Evolutionary conservation across 2,797 vertebrate species (phyloP).

Genomic region (Halcyon leucocephala): DNA sequence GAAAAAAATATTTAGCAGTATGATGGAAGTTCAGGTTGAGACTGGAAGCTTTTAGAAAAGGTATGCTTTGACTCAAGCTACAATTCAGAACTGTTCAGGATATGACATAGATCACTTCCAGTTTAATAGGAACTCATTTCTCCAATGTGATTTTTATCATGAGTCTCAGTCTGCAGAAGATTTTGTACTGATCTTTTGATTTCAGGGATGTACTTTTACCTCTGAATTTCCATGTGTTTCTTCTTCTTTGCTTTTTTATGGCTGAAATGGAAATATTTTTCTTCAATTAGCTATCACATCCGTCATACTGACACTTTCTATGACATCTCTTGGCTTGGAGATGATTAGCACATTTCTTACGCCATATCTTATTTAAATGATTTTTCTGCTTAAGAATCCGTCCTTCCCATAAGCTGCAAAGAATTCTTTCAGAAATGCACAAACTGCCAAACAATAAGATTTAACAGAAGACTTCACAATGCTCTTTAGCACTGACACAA

Average conservation of each 20-base stretch:
- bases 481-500: not conserved
- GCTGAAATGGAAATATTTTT: slow-evolving; percentile 12
- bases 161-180: not conserved
- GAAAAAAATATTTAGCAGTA: not conserved
- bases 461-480: not conserved
- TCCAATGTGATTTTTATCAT: not conserved
- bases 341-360: not conserved
- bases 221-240: not conserved
- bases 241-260: not conserved
- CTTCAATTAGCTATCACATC: not conserved
- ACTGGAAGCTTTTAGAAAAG: not conserved
- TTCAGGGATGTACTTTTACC: not conserved
- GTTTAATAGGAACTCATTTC: not conserved
- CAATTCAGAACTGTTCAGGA: not conserved
- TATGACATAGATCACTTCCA: not conserved
- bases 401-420: not conserved
- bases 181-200: not conserved
- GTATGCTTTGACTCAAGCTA: not conserved
- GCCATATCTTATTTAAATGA: not conserved
- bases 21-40: not conserved
- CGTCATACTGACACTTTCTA: not conserved
- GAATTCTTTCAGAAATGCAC: not conserved
- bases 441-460: not conserved
- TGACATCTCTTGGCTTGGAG: not conserved
- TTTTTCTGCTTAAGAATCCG: slow-evolving; percentile 4